Evolutionary conservation across 1,140 invertebrate species (phyloP).

Genomic region (Zaprionus ghesquierei): DNA sequence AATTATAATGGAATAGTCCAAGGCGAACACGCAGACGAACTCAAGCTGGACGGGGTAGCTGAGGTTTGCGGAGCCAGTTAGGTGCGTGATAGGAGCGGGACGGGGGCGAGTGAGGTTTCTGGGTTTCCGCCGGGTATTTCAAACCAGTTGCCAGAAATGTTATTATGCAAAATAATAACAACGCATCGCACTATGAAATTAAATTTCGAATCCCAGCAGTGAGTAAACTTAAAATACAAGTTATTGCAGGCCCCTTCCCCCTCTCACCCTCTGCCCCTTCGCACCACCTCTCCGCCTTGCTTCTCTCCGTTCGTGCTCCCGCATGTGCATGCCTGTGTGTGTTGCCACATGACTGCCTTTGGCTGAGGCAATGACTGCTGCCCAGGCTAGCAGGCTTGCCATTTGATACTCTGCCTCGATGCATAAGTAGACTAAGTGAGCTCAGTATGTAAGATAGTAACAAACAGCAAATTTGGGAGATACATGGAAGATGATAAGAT

Average conservation of each 20-base stretch:
- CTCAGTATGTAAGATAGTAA: background rate
- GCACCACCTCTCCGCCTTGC: background rate
- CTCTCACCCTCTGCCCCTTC: no score
- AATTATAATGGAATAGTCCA: slow-evolving; percentile 10
- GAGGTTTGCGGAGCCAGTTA: background rate
- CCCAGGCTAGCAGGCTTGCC: slow-evolving; percentile 22
- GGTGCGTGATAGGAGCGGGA: background rate
- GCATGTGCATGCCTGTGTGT: slow-evolving; percentile 30
- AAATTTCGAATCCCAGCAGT: slow-evolving; percentile 79
- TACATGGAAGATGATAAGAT: background rate
- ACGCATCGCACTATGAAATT: slow-evolving; percentile 80
- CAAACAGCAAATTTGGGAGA: background rate
- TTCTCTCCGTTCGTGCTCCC: background rate
- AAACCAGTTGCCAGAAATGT: slow-evolving; percentile 58
- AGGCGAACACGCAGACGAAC: background rate
- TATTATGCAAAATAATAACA: slow-evolving; percentile 82
- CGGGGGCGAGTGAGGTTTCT: background rate
- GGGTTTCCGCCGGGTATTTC: slow-evolving; percentile 26
- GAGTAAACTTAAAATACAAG: slow-evolving; percentile 80
- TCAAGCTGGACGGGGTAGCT: background rate
- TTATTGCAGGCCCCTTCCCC: slow-evolving; percentile 59
- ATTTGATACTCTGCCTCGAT: slow-evolving; percentile 43
- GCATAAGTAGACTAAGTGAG: background rate
- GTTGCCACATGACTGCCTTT: slow-evolving; percentile 75
- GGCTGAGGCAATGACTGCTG: slow-evolving; percentile 44